Evolutionary conservation across 2,113 vertebrate genomes (phyloP), one percentile per base, ranked within the genome.

Genomic region (Amphiprion percula): DNA sequence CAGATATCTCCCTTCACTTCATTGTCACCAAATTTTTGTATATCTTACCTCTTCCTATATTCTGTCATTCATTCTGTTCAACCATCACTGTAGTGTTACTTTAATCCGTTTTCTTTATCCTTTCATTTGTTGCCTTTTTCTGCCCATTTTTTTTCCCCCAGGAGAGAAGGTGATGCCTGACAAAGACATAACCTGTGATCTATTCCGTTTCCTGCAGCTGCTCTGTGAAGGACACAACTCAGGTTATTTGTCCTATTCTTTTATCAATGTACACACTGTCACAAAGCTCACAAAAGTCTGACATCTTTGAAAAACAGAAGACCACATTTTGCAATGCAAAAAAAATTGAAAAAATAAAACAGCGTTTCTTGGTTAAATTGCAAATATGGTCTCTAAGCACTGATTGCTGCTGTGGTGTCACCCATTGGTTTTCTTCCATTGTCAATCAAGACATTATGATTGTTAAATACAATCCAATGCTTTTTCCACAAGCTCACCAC

Each of bases 221-320:
- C 96, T 99, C 2, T 99, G 98, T 88, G 98, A 99, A 95, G 97
- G 98, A 79, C 98, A 99, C 92, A 99, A 96, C 89, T 96, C 97
- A 95, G 97, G 98, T 99, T 85, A 72, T 77, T 80, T 74, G 21
- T 33, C 5, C 12, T 55, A 4, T 17, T 4, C n/a, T 23, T 46
- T 4, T 50, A 41, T 39, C 3, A 19, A 41, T 7, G 33, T 17
- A 49, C 15, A 74, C 37, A 65, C 15, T 24, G 10, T 59, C 17
- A 49, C 46, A 69, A 24, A 68, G 15, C 16, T 39, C 14, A 50
- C 3, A 21, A 26, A 4, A 19, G 16, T 23, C 41, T 26, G 7
- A 61, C 46, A 11, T 49, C 15, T 21, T 8, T 6, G 1, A 17
- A 50, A 50, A 62, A 69, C 19, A 54, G 37, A 28, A 16, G 4